Percentiles rank a stretch among this genome's conserved stretches.
Evolutionary conservation across 1,140 invertebrate species (phyloP).

Genomic region (Hyles vespertilio): DNA sequence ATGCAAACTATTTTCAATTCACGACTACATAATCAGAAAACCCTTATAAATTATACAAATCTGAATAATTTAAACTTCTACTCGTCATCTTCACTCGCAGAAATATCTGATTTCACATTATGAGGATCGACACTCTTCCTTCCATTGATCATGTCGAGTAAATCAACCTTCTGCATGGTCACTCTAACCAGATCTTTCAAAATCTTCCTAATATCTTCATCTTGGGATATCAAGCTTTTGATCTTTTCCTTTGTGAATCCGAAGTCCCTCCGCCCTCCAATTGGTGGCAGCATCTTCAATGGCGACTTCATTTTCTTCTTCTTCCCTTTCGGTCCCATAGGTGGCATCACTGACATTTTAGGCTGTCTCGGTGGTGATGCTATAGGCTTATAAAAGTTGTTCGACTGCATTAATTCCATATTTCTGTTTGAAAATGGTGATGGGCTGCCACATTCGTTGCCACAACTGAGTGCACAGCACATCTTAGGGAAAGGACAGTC

Average conservation of each 20-base stretch:
- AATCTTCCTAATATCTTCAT: slow-evolving; percentile 63
- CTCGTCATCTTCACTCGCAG: slow-evolving; percentile 1
- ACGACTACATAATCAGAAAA: no score
- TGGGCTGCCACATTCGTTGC: slow-evolving; percentile 39
- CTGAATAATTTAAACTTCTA: background rate
- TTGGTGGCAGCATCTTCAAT: slow-evolving; percentile 17
- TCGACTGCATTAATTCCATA: slow-evolving; percentile 4
- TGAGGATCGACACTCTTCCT: slow-evolving; percentile 18
- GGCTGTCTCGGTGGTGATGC: slow-evolving; percentile 11
- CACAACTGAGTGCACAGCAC: slow-evolving; percentile 47
- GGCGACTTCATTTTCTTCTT: slow-evolving; percentile 24
- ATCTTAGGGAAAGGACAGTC: slow-evolving; percentile 35
- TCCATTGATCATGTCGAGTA: slow-evolving; percentile 42
- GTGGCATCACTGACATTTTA: slow-evolving; percentile 9
- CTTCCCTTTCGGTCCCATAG: slow-evolving; percentile 13
- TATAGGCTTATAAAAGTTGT: slow-evolving; percentile 11
- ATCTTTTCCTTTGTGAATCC: slow-evolving; percentile 53
- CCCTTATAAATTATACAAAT: no score
- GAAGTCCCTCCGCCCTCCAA: slow-evolving; percentile 36
- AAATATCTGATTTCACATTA: background rate
- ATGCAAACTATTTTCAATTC: no score
- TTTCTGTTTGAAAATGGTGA: slow-evolving; percentile 21
- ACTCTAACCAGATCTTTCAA: slow-evolving; percentile 59
- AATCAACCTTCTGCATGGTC: slow-evolving; percentile 61
- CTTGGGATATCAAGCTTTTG: slow-evolving; percentile 52